Evolutionary conservation across 2,113 vertebrate genomes (phyloP).

Genomic region (Toxotes jaculatrix): DNA sequence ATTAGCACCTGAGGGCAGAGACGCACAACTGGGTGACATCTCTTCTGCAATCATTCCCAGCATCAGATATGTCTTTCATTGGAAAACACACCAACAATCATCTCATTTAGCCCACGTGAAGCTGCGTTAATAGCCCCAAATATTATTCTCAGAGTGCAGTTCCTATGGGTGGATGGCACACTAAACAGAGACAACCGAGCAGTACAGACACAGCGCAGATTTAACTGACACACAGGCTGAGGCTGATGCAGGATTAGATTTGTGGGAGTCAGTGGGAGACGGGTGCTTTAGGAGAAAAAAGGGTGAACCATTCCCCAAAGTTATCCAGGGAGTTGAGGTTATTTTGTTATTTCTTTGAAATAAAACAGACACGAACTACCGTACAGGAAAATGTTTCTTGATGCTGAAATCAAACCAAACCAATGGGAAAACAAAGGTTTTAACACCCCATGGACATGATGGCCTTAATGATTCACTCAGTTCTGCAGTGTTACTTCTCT

Average conservation of each 20-base stretch:
- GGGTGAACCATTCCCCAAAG: neutral
- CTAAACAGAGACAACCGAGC: neutral
- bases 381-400: neutral
- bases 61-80: conserved; percentile 52
- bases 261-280: conserved; percentile 10
- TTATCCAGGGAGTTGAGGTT: neutral
- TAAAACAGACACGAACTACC: neutral
- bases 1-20: conserved; percentile 62
- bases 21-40: conserved; percentile 39
- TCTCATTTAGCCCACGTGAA: conserved; percentile 48
- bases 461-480: conserved; percentile 10
- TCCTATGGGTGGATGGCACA: neutral
- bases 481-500: conserved; percentile 18
- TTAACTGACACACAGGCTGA: conserved; percentile 20
- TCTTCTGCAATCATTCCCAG: conserved; percentile 51
- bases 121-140: conserved; percentile 51
- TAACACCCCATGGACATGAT: neutral
- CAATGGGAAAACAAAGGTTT: conserved; percentile 25
- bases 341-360: neutral
- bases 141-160: conserved; percentile 9
- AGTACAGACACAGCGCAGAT: neutral
- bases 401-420: neutral
- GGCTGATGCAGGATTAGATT: neutral
- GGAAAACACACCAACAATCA: conserved; percentile 48
- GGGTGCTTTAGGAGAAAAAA: neutral